These are phyloP conservation scores for Cheilosia pagana DNA, from an alignment of 2,888 invertebrate genomes.

Conservation along the genomic window DNA sequence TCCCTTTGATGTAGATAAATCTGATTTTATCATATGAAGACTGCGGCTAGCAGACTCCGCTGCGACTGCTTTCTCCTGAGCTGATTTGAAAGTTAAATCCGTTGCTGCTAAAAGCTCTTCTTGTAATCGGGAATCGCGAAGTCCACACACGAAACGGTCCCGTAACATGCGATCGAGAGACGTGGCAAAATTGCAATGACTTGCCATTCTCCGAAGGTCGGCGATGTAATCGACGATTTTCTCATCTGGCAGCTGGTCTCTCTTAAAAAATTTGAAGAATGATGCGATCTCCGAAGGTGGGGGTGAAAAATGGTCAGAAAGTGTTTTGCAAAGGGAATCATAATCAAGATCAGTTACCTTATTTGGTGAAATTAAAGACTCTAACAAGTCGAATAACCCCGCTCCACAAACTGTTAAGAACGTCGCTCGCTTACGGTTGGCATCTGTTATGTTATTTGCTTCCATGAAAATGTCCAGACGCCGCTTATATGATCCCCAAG, in stretches of 20 bases:
- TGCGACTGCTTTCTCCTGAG: constrained; percentile 26
- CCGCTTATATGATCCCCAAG: constrained; percentile 14
- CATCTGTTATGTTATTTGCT: constrained; percentile 3
- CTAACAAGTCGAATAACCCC: too few species aligned
- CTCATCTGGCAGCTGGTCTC: constrained; percentile 19
- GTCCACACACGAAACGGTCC: constrained; percentile 25
- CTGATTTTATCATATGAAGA: constrained; percentile 3
- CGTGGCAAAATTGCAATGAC: constrained; percentile 1
- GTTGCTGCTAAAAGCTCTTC: constrained; percentile 27
- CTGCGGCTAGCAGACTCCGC: constrained; percentile 23
- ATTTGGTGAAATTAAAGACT: background rate
- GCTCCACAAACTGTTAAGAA: too few species aligned
- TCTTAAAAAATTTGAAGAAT: constrained; percentile 34
- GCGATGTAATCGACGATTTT: constrained; percentile 13
- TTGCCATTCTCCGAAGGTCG: constrained; percentile 17
- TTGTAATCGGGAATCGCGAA: constrained; percentile 17
- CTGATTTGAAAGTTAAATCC: constrained; percentile 12
- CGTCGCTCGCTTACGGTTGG: background rate
- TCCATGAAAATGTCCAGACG: constrained; percentile 22
- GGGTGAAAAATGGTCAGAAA: constrained; percentile 7
- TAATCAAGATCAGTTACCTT: background rate
- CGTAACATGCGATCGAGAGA: constrained; percentile 11
- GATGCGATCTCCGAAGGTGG: constrained; percentile 23
- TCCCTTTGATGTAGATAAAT: constrained; percentile 8
- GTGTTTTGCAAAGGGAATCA: background rate